Percentiles rank a stretch among this genome's conserved stretches.
These are phyloP conservation scores for Chironomus striatipennis DNA, from an alignment of 1,140 invertebrate genomes.

Conservation along the genomic window DNA sequence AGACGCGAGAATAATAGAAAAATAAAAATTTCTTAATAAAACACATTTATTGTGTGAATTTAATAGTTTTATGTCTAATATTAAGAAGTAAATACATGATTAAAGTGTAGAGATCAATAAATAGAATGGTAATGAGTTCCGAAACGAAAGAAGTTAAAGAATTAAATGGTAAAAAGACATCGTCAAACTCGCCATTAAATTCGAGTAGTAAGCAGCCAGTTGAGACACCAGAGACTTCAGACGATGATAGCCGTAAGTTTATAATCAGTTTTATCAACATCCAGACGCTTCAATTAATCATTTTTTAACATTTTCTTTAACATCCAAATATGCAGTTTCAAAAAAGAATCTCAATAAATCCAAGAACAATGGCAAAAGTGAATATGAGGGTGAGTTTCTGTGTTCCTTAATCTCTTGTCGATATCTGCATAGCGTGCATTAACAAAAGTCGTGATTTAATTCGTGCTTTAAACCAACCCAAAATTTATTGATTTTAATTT, in stretches of 20 bases:
- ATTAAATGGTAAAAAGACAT: background rate
- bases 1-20: no score
- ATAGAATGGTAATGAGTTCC: background rate
- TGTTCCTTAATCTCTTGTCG: background rate
- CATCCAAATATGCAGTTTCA: background rate
- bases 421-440: constrained; percentile 2
- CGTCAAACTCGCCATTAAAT: background rate
- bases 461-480: background rate
- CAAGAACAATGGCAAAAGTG: constrained; percentile 11
- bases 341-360: background rate
- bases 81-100: no score
- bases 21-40: no score
- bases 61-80: no score
- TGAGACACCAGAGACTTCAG: constrained; percentile 15
- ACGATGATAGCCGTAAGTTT: background rate
- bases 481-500: constrained; percentile 4
- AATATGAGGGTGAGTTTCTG: constrained; percentile 1
- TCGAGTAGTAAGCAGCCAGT: background rate
- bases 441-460: background rate
- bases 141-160: background rate
- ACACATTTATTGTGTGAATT: no score
- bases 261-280: background rate
- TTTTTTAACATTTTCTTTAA: background rate
- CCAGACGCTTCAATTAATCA: background rate
- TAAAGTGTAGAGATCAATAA: background rate